phyloP scores from a whole-genome alignment of 2,888 invertebrate genomes.

The Pseudococcus viburni region DNA sequence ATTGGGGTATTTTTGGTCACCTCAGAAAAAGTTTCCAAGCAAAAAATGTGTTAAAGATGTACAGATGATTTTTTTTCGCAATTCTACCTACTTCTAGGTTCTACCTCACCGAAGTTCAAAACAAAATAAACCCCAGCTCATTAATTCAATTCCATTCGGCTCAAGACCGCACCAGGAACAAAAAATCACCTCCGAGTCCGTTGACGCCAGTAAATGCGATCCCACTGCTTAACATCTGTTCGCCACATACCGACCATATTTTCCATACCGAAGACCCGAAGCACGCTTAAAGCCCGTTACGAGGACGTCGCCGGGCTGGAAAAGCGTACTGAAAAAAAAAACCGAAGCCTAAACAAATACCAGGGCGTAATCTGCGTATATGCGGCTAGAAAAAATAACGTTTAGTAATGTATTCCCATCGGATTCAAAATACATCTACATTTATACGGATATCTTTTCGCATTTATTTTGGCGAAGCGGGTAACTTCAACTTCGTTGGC shows the following conservation, averaged over 20 bases:
- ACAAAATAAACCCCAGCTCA: background rate
- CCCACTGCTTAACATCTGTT: conserved; percentile 5
- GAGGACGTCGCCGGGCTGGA: background rate
- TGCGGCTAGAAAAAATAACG: background rate
- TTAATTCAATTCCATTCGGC: background rate
- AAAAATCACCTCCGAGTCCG: background rate
- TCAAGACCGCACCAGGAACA: background rate
- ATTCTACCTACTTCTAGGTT: background rate
- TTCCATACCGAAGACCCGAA: background rate
- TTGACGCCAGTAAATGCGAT: background rate
- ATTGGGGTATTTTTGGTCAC: no score
- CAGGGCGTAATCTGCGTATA: conserved; percentile 9
- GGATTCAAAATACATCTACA: conserved; percentile 48
- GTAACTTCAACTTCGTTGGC: background rate
- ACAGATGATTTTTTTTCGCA: no score
- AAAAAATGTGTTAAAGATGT: no score
- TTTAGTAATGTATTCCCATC: conserved; percentile 54
- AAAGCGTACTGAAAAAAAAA: background rate
- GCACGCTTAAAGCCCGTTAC: background rate
- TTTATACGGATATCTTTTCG: conserved; percentile 27
- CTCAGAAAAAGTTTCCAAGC: no score
- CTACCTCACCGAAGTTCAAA: no score
- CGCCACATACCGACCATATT: conserved; percentile 15
- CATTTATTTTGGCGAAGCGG: conserved; percentile 43
- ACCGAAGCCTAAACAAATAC: conserved; percentile 40